These are phyloP conservation scores for Drosophila niveifrons DNA, from an alignment of 2,888 invertebrate species.

Conservation along the genomic window DNA sequence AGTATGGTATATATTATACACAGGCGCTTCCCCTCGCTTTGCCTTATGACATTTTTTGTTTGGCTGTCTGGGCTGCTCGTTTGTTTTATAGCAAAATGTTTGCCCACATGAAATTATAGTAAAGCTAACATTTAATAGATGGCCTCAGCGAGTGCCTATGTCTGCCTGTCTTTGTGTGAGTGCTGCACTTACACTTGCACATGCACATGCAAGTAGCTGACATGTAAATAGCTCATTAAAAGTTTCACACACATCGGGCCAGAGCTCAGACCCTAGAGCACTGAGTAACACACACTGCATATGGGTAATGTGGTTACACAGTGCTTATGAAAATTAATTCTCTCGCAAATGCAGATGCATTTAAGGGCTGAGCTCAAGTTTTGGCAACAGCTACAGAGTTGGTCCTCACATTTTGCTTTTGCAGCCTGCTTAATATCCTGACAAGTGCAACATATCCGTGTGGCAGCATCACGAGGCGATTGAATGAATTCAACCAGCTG, in stretches of 20 bases:
- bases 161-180: conserved; percentile 13
- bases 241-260: conserved; percentile 9
- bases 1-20: not conserved
- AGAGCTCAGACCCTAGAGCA: conserved; percentile 9
- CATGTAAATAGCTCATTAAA: conserved; percentile 8
- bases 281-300: conserved; percentile 37
- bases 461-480: conserved; percentile 23
- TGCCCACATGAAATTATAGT: conserved; percentile 75
- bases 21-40: conserved; percentile 10
- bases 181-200: conserved; percentile 27
- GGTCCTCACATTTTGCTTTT: not conserved
- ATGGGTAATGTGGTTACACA: conserved; percentile 39
- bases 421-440: conserved; percentile 18
- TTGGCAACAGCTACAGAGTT: not conserved
- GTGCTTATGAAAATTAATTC: conserved; percentile 23
- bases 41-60: conserved; percentile 50
- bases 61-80: conserved; percentile 55
- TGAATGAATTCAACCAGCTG: conserved; percentile 31
- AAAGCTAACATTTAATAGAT: conserved; percentile 77
- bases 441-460: conserved; percentile 27
- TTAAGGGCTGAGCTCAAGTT: conserved; percentile 3
- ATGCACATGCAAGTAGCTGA: not conserved
- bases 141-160: conserved; percentile 39
- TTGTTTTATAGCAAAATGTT: conserved; percentile 72
- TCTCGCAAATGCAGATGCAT: not conserved